These are phyloP conservation scores for Limnephilus marmoratus DNA, from an alignment of 2,888 invertebrate species.

Conservation along the genomic window DNA sequence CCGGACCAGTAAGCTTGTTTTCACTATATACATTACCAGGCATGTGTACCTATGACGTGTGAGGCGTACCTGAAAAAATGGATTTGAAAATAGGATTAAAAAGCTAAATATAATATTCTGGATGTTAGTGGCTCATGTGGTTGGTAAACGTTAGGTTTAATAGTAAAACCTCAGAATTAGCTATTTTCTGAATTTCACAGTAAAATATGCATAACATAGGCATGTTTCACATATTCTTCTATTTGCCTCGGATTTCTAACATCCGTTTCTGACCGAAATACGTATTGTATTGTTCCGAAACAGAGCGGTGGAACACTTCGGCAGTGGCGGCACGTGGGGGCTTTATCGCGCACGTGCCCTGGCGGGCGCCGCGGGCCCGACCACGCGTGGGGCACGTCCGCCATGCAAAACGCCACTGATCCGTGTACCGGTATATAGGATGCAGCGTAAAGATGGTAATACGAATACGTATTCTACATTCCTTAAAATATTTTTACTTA, in stretches of 20 bases:
- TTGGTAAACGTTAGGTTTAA: not conserved
- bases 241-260: not conserved
- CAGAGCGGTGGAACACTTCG: not conserved
- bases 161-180: not conserved
- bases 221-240: not conserved
- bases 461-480: too few relatives aligned
- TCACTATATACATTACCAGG: too few relatives aligned
- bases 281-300: not conserved
- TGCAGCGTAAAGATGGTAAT: not conserved
- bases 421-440: not conserved
- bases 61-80: too few relatives aligned
- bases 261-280: not conserved
- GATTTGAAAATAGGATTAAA: too few relatives aligned
- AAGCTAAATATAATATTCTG: too few relatives aligned
- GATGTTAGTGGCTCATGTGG: not conserved
- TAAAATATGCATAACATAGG: not conserved
- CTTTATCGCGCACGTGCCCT: constrained; percentile 15
- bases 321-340: constrained; percentile 27
- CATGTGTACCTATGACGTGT: too few relatives aligned
- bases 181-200: not conserved
- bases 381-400: not conserved
- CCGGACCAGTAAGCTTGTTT: too few relatives aligned
- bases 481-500: too few relatives aligned
- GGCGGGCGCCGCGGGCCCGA: not conserved
- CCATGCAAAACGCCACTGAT: constrained; percentile 15